A percentile compares a stretch with the other conserved stretches of the same genome.
These are phyloP conservation scores for Diadophis punctatus DNA, from an alignment of 2,113 vertebrate species.

Conservation along the genomic window DNA sequence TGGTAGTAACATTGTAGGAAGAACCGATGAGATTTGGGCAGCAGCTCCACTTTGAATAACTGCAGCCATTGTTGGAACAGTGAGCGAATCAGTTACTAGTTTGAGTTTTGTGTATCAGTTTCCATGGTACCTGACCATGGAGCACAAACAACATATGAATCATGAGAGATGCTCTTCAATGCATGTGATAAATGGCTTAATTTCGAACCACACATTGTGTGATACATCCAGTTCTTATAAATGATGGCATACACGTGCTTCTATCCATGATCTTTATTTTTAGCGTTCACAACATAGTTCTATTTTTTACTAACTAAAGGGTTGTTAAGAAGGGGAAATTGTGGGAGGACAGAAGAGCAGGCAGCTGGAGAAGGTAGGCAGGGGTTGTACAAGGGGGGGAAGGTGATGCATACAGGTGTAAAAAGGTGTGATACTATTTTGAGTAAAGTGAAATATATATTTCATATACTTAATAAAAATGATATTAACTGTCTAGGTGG, in stretches of 20 bases:
- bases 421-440: background rate
- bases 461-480: background rate
- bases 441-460: background rate
- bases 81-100: background rate
- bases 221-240: constrained; percentile 13
- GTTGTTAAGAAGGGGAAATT: constrained; percentile 15
- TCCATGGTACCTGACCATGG: background rate
- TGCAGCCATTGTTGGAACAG: background rate
- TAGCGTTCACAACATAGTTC: constrained; percentile 25
- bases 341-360: constrained; percentile 25
- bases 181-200: background rate
- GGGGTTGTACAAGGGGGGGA: background rate
- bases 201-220: background rate
- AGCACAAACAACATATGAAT: background rate
- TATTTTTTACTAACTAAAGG: constrained; percentile 37
- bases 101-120: background rate
- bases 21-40: background rate
- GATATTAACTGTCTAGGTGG: background rate
- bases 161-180: background rate
- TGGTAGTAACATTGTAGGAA: background rate
- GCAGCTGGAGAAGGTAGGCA: constrained; percentile 25
- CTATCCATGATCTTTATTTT: constrained; percentile 10
- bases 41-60: background rate
- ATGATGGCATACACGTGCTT: background rate
- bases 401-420: background rate